Conservation (phyloP, 1,140 invertebrate genomes). For the Brachionus koreanus region DNA sequence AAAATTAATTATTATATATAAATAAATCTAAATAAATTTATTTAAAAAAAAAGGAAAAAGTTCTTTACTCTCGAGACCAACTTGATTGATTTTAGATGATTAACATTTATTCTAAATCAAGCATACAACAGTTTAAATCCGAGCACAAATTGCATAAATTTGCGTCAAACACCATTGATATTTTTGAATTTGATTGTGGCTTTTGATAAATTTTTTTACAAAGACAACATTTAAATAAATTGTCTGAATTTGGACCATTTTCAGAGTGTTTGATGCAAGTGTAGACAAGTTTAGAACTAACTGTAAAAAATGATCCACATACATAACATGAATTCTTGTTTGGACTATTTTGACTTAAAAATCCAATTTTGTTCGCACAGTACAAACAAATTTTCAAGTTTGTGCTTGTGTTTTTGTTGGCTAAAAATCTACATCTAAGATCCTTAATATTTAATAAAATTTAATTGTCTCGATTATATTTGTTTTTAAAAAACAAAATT, state of each 20-base stretch:
- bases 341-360: not conserved
- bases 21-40: no score
- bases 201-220: not conserved
- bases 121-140: not conserved
- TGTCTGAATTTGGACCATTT: not conserved
- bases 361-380: not conserved
- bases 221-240: not conserved
- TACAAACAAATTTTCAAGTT: not conserved
- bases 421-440: not conserved
- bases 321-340: slow-evolving; percentile 27
- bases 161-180: not conserved
- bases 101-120: not conserved
- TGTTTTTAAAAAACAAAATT: not conserved
- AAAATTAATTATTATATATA: no score
- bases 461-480: not conserved
- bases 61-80: no score
- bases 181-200: not conserved
- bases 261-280: not conserved
- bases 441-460: not conserved
- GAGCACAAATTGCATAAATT: not conserved
- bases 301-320: not conserved
- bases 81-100: no score
- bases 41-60: no score
- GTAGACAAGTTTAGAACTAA: not conserved
- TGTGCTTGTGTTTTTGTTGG: not conserved